Conservation (phyloP, 2,888 invertebrate genomes). For the Drosophila affinis region DNA sequence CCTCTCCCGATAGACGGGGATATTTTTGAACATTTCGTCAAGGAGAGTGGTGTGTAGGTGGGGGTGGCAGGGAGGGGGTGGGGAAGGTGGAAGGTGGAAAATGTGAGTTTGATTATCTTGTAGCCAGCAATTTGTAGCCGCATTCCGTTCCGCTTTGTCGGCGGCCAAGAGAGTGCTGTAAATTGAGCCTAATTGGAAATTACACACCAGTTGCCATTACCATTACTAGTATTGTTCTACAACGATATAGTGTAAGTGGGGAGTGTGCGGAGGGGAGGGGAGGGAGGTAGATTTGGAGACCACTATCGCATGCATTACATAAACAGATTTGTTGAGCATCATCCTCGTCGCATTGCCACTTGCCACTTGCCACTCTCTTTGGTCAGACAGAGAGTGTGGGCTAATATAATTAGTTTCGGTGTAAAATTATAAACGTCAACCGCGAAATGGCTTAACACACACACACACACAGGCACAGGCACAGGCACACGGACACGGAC, state of each 20-base stretch:
- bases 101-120: constrained; percentile 33
- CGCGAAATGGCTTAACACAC: constrained; percentile 45
- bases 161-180: constrained; percentile 38
- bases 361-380: constrained; percentile 18
- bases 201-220: constrained; percentile 61
- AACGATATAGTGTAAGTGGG: neutral
- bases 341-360: too few relatives aligned
- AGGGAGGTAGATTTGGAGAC: constrained; percentile 2
- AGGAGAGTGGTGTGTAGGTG: neutral
- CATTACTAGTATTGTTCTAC: constrained; percentile 7
- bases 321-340: constrained; percentile 60
- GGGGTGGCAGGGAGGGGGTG: neutral
- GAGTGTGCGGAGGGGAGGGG: neutral
- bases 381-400: constrained; percentile 16
- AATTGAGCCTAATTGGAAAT: constrained; percentile 77
- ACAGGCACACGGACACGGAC: constrained; percentile 19
- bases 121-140: constrained; percentile 35
- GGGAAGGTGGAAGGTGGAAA: neutral
- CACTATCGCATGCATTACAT: constrained; percentile 71
- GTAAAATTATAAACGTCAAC: constrained; percentile 69
- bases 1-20: neutral
- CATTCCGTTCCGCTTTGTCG: constrained; percentile 31
- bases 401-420: constrained; percentile 76
- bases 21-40: neutral
- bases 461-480: constrained; percentile 16